Evolutionary conservation across 2,888 invertebrate species (phyloP).

Genomic region (Disparrhopalites patrizii): DNA sequence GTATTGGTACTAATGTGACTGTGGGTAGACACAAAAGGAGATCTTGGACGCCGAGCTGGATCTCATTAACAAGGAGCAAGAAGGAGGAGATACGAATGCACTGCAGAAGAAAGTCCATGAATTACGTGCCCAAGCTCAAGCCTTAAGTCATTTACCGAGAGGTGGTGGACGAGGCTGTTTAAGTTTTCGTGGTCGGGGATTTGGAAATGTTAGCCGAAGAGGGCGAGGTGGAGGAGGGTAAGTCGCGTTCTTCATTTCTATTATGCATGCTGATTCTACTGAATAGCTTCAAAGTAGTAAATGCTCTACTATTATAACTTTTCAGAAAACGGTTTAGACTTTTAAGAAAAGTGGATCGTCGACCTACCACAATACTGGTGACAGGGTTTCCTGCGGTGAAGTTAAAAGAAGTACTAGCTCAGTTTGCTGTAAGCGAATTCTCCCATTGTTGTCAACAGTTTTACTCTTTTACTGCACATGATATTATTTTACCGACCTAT

Average conservation of each 20-base stretch:
- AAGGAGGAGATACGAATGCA: slow-evolving; percentile 80
- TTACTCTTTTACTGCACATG: not conserved
- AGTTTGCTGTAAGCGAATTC: slow-evolving; percentile 76
- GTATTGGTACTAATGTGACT: not conserved
- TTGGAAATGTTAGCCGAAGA: slow-evolving; percentile 40
- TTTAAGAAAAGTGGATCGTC: slow-evolving; percentile 66
- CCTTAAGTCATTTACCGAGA: slow-evolving; percentile 49
- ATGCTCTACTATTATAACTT: no score
- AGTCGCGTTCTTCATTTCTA: no score
- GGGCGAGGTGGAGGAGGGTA: slow-evolving; percentile 40
- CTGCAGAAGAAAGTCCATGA: slow-evolving; percentile 73
- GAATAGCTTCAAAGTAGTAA: no score
- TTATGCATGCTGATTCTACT: no score
- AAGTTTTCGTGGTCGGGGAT: slow-evolving; percentile 47
- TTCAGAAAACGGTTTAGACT: slow-evolving; percentile 30
- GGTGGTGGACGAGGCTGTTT: slow-evolving; percentile 45
- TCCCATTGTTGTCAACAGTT: no score
- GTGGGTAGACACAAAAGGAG: slow-evolving; percentile 72
- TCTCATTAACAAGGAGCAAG: slow-evolving; percentile 80
- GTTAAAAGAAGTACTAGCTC: slow-evolving; percentile 70
- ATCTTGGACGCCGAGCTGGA: slow-evolving; percentile 87
- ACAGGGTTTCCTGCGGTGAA: slow-evolving; percentile 84
- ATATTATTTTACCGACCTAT: slow-evolving; percentile 10
- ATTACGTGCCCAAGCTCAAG: slow-evolving; percentile 57
- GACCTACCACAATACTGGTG: slow-evolving; percentile 79